Percentiles rank a stretch among this genome's conserved stretches.
Conservation (phyloP, 2,113 vertebrate genomes). For the Megaceryle torquata region DNA sequence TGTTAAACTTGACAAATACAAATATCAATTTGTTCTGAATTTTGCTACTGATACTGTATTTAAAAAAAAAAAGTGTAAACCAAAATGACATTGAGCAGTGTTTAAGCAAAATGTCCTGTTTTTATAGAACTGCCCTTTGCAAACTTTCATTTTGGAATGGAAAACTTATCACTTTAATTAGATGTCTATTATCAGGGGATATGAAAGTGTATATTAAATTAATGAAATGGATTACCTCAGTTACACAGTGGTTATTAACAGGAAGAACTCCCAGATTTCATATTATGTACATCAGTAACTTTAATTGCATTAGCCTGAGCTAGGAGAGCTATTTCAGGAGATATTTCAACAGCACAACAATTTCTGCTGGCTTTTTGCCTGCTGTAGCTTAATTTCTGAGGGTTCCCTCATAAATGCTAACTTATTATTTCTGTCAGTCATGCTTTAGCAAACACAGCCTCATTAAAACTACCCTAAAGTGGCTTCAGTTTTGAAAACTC, state of each 20-base stretch:
- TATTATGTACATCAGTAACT: slow-evolving; percentile 81
- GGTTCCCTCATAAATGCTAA: slow-evolving; percentile 65
- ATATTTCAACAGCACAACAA: slow-evolving; percentile 71
- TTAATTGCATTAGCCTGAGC: slow-evolving; percentile 79
- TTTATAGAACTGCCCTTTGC: slow-evolving; percentile 28
- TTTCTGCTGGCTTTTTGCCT: slow-evolving; percentile 77
- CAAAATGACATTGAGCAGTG: neutral
- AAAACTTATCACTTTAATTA: slow-evolving; percentile 73
- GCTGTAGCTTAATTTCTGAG: slow-evolving; percentile 74
- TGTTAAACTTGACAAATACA: neutral
- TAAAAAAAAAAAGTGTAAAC: neutral
- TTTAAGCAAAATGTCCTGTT: slow-evolving; percentile 13
- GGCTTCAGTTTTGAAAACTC: slow-evolving; percentile 23
- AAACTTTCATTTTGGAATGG: slow-evolving; percentile 65
- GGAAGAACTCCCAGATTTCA: slow-evolving; percentile 77
- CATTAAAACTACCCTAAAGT: slow-evolving; percentile 69
- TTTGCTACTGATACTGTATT: neutral
- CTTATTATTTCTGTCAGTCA: slow-evolving; percentile 84
- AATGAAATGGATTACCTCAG: slow-evolving; percentile 72
- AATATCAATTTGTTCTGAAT: neutral
- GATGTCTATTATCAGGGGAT: slow-evolving; percentile 56
- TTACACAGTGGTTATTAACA: slow-evolving; percentile 79
- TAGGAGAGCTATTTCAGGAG: slow-evolving; percentile 75
- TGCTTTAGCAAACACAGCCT: slow-evolving; percentile 72
- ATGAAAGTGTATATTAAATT: slow-evolving; percentile 74